Evolutionary conservation across 2,113 vertebrate species (phyloP).

Genomic region (Nibea coibor): DNA sequence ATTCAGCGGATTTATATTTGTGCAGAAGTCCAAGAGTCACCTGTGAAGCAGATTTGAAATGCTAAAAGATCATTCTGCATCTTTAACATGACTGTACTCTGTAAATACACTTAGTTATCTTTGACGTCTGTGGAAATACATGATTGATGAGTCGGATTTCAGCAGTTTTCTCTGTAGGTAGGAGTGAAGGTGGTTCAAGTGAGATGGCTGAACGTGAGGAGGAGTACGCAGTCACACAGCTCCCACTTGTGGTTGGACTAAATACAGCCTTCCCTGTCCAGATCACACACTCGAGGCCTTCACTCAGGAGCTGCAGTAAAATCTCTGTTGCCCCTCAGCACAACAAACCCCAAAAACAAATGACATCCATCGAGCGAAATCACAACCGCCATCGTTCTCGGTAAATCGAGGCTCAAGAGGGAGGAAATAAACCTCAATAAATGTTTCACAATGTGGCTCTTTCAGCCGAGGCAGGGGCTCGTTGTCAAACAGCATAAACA

Average conservation of each 20-base stretch:
- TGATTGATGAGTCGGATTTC: constrained; percentile 49
- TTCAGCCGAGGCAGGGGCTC: constrained; percentile 42
- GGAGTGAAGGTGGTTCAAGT: constrained; percentile 12
- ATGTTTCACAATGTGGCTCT: constrained; percentile 62
- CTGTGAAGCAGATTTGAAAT: constrained; percentile 45
- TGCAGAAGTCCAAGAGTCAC: constrained; percentile 23
- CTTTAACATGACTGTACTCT: constrained; percentile 35
- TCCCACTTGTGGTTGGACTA: constrained; percentile 75
- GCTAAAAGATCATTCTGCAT: constrained; percentile 13
- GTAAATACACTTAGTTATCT: constrained; percentile 30
- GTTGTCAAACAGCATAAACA: constrained; percentile 67
- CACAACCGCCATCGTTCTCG: constrained; percentile 2
- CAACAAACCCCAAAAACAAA: constrained; percentile 52
- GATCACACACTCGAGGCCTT: background rate
- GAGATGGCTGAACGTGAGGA: background rate
- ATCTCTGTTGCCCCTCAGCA: constrained; percentile 28
- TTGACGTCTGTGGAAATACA: constrained; percentile 14
- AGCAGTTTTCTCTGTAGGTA: background rate
- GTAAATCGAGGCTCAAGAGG: constrained; percentile 19
- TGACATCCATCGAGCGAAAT: constrained; percentile 15
- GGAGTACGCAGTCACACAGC: constrained; percentile 64
- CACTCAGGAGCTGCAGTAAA: background rate
- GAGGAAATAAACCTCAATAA: constrained; percentile 48
- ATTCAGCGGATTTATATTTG: constrained; percentile 34
- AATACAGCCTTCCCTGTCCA: constrained; percentile 3